phyloP scores from a whole-genome alignment of 2,888 invertebrate species.

The Rutpela maculata region DNA sequence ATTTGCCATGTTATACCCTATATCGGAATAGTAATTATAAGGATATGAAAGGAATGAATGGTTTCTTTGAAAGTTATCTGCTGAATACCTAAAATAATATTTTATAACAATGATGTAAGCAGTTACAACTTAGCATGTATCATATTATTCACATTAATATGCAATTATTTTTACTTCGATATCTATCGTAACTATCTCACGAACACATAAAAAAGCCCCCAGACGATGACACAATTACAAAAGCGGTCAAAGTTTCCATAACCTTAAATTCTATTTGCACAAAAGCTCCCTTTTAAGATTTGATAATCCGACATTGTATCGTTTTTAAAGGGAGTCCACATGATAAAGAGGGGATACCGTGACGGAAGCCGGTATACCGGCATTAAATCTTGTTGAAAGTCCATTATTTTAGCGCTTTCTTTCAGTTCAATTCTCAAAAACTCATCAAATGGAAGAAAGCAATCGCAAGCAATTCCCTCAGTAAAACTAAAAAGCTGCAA shows the following conservation, averaged over 20 bases:
- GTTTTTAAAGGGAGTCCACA: slow-evolving; percentile 29
- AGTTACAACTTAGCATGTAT: too few species aligned
- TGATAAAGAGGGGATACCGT: slow-evolving; percentile 18
- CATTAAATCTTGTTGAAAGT: slow-evolving; percentile 61
- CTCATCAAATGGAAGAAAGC: slow-evolving; percentile 66
- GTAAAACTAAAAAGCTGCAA: slow-evolving; percentile 68
- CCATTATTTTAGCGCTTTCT: slow-evolving; percentile 62
- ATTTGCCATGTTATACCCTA: too few species aligned
- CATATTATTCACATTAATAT: too few species aligned
- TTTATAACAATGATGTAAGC: too few species aligned
- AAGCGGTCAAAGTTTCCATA: slow-evolving; percentile 10
- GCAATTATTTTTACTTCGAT: background rate
- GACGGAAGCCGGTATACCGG: slow-evolving; percentile 37
- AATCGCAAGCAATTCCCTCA: slow-evolving; percentile 63
- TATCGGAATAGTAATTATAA: too few species aligned
- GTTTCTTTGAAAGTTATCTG: too few species aligned
- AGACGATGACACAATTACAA: slow-evolving; percentile 7
- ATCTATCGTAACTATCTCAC: background rate
- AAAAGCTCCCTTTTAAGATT: background rate
- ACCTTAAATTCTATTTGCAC: slow-evolving; percentile 19
- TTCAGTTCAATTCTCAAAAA: slow-evolving; percentile 59
- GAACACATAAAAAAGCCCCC: background rate
- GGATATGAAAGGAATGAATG: too few species aligned
- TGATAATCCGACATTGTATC: slow-evolving; percentile 23
- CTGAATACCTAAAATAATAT: too few species aligned